Conservation (phyloP, 2,888 invertebrate species). For the Eupithecia subumbrata region DNA sequence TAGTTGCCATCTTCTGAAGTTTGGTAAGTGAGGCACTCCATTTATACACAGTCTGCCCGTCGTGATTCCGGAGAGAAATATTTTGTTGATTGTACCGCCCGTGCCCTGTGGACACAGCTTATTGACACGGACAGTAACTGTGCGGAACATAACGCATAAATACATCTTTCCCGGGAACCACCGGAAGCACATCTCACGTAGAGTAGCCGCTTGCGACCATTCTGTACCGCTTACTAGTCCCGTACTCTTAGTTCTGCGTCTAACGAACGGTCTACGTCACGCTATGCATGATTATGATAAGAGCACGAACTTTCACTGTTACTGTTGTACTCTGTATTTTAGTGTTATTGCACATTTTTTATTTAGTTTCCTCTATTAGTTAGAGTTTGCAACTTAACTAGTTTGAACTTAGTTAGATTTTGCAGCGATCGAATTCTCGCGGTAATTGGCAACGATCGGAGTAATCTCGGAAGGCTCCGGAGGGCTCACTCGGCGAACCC, state of each 20-base stretch:
- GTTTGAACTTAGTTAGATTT: conserved; percentile 44
- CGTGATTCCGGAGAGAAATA: conserved; percentile 85
- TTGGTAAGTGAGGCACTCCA: conserved; percentile 85
- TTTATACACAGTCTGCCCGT: conserved; percentile 81
- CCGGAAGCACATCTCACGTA: conserved; percentile 79
- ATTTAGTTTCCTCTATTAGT: conserved; percentile 51
- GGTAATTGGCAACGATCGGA: conserved; percentile 53
- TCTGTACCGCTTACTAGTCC: conserved; percentile 67
- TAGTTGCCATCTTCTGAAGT: conserved; percentile 84
- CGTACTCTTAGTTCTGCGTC: conserved; percentile 61
- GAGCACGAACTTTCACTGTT: conserved; percentile 72
- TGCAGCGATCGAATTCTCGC: conserved; percentile 50
- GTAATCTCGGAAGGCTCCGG: conserved; percentile 62
- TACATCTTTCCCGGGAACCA: conserved; percentile 83
- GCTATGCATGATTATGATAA: conserved; percentile 82
- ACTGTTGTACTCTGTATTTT: conserved; percentile 68
- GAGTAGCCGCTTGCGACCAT: conserved; percentile 77
- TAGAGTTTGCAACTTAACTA: conserved; percentile 32
- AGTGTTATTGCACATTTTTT: conserved; percentile 71
- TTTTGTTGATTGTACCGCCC: conserved; percentile 83
- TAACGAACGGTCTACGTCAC: conserved; percentile 78
- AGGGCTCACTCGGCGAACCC: conserved; percentile 69
- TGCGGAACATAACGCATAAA: conserved; percentile 83
- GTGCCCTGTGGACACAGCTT: conserved; percentile 74
- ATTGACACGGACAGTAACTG: conserved; percentile 72